Conservation (phyloP, 2,888 invertebrate genomes). For the Mayetiola destructor region DNA sequence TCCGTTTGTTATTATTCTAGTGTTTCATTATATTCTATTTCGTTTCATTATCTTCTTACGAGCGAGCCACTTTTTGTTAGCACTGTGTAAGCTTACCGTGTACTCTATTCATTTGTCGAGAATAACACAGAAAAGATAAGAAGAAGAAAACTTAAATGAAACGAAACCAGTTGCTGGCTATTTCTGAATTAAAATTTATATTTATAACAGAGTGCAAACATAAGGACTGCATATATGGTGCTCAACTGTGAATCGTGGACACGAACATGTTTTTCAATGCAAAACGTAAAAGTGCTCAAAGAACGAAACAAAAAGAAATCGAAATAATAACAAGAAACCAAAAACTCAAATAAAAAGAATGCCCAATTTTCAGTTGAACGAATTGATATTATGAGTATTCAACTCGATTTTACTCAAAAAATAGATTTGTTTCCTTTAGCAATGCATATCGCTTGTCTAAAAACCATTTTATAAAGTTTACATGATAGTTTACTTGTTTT, state of each 20-base stretch:
- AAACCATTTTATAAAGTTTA: no score
- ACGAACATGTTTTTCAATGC: constrained; percentile 2
- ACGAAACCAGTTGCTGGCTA: neutral
- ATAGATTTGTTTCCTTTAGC: neutral
- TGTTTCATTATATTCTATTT: neutral
- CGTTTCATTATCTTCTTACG: neutral
- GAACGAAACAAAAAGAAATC: no score
- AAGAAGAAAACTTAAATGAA: no score
- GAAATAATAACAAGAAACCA: no score
- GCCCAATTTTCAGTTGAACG: neutral
- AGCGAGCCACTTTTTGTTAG: neutral
- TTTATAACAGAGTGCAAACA: constrained; percentile 4
- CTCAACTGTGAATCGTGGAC: neutral
- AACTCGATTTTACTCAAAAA: no score
- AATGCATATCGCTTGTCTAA: neutral
- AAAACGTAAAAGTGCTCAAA: no score
- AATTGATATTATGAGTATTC: constrained; percentile 9
- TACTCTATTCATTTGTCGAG: constrained; percentile 8
- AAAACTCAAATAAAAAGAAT: no score
- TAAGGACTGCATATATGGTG: neutral
- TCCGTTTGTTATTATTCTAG: neutral
- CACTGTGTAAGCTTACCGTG: neutral
- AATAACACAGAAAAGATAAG: no score
- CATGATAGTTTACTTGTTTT: no score
- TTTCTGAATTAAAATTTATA: constrained; percentile 7